phyloP scores from a whole-genome alignment of 2,888 invertebrate genomes.

The Mesoligia furuncula region DNA sequence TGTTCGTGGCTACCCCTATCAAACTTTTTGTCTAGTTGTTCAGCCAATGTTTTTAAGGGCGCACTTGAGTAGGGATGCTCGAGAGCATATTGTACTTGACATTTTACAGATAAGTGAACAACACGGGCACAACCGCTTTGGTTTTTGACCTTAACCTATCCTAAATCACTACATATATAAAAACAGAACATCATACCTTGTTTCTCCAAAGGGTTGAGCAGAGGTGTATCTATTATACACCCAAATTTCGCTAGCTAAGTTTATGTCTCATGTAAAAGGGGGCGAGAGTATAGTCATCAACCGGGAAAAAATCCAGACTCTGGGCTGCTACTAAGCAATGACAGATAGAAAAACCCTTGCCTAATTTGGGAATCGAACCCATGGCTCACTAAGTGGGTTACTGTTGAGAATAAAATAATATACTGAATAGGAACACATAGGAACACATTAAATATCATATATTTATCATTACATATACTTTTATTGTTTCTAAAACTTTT shows the following conservation, averaged over 20 bases:
- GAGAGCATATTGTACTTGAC: slow-evolving; percentile 16
- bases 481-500: no score
- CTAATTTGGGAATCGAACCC: neutral
- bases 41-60: slow-evolving; percentile 16
- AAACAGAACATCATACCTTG: neutral
- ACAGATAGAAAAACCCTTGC: no score
- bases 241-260: neutral
- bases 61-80: slow-evolving; percentile 26
- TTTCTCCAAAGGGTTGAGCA: neutral
- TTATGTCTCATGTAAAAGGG: neutral
- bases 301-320: neutral
- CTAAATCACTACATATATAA: neutral
- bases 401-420: neutral
- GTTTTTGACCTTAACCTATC: neutral
- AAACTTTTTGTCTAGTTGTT: slow-evolving; percentile 17
- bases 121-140: neutral
- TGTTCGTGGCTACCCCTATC: slow-evolving; percentile 7
- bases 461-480: no score
- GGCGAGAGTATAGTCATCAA: neutral
- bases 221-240: neutral
- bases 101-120: slow-evolving; percentile 20
- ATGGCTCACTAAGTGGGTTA: neutral
- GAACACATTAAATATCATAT: no score
- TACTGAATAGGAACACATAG: neutral
- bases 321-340: neutral